Evolutionary conservation across 2,797 vertebrate genomes (phyloP).

Genomic region (Stomatorhinus walkeri): DNA sequence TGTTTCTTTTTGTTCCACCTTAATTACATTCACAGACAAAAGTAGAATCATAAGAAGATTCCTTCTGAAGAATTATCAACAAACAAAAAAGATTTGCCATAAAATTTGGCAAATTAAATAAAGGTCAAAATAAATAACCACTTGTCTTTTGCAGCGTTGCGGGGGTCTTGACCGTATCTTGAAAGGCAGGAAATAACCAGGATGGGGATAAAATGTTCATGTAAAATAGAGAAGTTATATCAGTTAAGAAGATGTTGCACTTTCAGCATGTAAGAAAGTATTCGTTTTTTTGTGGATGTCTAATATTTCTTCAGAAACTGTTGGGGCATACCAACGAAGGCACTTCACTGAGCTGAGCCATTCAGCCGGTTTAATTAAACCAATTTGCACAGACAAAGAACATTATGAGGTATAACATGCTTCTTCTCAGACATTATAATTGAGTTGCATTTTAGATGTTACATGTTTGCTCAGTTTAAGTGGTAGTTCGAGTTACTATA

Average conservation of each 20-base stretch:
- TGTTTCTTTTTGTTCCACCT: neutral
- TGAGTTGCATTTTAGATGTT: neutral
- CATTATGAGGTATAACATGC: neutral
- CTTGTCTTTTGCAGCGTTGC: neutral
- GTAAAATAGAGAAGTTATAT: neutral
- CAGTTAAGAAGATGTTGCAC: neutral
- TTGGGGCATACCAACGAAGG: neutral
- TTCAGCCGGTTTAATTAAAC: neutral
- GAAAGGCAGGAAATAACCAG: neutral
- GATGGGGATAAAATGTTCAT: neutral
- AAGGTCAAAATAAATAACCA: neutral
- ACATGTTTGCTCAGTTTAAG: neutral
- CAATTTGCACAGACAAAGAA: neutral
- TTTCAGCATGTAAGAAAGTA: neutral
- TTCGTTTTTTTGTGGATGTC: neutral
- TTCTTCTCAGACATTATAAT: neutral
- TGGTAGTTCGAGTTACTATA: neutral
- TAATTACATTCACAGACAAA: neutral
- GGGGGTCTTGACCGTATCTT: too few species aligned
- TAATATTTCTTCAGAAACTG: neutral
- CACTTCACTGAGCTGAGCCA: neutral
- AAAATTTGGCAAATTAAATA: neutral
- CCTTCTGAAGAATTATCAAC: neutral
- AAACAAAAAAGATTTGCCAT: neutral
- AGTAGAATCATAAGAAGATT: neutral